Evolutionary conservation across 2,888 invertebrate genomes (phyloP), one percentile per base, ranked within the genome.

Genomic region (Podotricha telesiphe): DNA sequence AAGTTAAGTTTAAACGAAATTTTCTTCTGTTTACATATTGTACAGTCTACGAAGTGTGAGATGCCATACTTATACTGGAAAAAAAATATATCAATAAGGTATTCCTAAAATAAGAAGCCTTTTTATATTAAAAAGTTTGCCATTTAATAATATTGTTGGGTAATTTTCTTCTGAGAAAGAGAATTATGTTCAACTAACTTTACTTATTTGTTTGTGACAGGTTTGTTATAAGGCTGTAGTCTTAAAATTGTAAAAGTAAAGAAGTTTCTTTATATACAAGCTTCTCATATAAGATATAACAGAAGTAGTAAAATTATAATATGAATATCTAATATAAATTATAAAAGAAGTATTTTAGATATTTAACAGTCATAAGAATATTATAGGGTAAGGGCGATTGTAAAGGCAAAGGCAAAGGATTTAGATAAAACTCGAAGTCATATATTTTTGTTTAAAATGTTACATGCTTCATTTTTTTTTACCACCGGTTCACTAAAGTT

Each of bases 121-220:
- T 34, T 55, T 34, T 55, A 28, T 37, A 55, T 37, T 55, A 6
- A 37, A 55, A 55, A 55, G 55, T 55, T 53, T 37, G 10, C 22
- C n/a, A 34, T 53, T 53, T 53, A 53, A 53, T 53, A 53, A 34
- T 10, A 6, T 17, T 28, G 17, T 34, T 3, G 8, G 37, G 7
- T 15, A 50, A 50, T 17, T 62, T 55, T 55, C 34, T 37, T 62
- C 28, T 28, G 19, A 53, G 7, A 42, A 17, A 34, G 45, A 59
- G 15, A 55, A 56, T 67, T 67, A 37, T 34, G 20, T 47, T 20
- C 22, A n/a, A 61, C 45, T 61, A 61, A 61, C 45, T 53, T 61
- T 20, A 47, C 20, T 61, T 53, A 67, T 47, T 67, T 67, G 61
- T 19, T 20, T 47, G 20, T 67, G 67, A 67, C 67, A 67, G 61